Percentiles rank a stretch among this genome's conserved stretches.
These are phyloP conservation scores for Sebastes diaconus DNA, from an alignment of 2,797 vertebrate species.

Conservation along the genomic window DNA sequence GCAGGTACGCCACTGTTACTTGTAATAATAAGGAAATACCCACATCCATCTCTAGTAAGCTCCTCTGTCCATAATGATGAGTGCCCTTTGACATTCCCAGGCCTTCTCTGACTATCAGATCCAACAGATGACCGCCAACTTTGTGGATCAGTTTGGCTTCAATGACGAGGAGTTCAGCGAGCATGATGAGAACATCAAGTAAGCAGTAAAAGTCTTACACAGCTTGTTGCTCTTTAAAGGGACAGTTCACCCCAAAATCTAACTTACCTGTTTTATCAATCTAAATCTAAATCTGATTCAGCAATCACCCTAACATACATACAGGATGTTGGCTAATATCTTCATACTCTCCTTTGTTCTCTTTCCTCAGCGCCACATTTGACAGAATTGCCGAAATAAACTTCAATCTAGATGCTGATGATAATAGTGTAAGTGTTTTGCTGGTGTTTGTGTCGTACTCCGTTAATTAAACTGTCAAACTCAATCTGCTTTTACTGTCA, in stretches of 20 bases:
- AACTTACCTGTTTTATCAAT: not conserved
- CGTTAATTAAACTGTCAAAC: not conserved
- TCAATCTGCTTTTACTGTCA: not conserved
- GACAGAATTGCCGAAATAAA: constrained; percentile 97
- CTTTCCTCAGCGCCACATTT: constrained; percentile 88
- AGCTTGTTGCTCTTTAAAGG: not conserved
- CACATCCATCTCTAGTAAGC: too few species aligned
- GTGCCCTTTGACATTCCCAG: constrained; percentile 70
- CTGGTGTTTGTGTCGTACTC: not conserved
- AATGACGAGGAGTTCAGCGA: constrained; percentile 97
- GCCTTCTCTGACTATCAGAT: constrained; percentile 99
- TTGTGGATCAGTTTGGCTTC: constrained; percentile 98
- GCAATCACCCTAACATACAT: not conserved
- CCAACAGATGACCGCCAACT: constrained; percentile 98
- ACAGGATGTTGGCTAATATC: not conserved
- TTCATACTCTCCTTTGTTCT: not conserved
- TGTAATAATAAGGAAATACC: not conserved
- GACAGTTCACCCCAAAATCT: not conserved
- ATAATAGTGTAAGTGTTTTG: constrained; percentile 91
- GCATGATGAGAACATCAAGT: constrained; percentile 97
- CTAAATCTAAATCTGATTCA: not conserved
- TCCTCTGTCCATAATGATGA: not conserved
- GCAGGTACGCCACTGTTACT: constrained; percentile 81
- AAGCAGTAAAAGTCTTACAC: constrained; percentile 38
- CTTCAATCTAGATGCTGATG: constrained; percentile 93